These are phyloP conservation scores for Hyalella azteca DNA, from an alignment of 2,888 invertebrate genomes.

Conservation along the genomic window DNA sequence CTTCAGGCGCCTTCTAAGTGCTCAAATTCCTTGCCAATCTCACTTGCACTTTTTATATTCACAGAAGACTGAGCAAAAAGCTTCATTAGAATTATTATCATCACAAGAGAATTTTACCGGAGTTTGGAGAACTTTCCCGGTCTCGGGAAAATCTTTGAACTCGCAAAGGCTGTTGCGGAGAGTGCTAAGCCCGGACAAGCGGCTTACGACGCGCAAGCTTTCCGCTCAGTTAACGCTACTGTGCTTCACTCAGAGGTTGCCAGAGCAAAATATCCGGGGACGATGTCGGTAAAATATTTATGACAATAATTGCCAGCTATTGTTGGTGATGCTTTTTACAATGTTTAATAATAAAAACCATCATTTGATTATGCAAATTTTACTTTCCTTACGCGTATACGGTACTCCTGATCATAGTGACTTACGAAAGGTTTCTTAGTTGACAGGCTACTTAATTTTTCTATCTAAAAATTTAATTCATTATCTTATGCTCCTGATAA, in stretches of 20 bases:
- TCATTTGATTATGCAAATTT: too few relatives aligned
- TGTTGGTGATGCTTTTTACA: too few relatives aligned
- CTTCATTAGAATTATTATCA: background rate
- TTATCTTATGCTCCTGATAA: too few relatives aligned
- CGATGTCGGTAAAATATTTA: background rate
- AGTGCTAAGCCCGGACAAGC: background rate
- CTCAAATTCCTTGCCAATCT: constrained; percentile 2
- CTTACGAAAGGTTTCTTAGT: too few relatives aligned
- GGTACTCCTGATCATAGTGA: too few relatives aligned
- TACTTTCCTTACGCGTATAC: too few relatives aligned
- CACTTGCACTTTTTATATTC: background rate
- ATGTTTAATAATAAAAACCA: too few relatives aligned
- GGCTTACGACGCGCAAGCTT: background rate
- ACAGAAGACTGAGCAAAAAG: background rate
- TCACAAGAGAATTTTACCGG: background rate
- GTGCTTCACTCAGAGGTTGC: background rate
- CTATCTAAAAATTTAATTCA: too few relatives aligned
- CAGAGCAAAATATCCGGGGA: background rate
- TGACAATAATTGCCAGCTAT: too few relatives aligned
- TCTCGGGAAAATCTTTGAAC: background rate
- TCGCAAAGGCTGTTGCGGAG: constrained; percentile 1
- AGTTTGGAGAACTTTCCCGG: background rate
- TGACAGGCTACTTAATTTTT: too few relatives aligned
- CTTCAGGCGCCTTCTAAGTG: too few relatives aligned
- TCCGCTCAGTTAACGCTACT: background rate